Percentiles rank a stretch among this genome's conserved stretches.
Conservation (phyloP, 2,888 invertebrate species). For the Coelinius sp. region DNA sequence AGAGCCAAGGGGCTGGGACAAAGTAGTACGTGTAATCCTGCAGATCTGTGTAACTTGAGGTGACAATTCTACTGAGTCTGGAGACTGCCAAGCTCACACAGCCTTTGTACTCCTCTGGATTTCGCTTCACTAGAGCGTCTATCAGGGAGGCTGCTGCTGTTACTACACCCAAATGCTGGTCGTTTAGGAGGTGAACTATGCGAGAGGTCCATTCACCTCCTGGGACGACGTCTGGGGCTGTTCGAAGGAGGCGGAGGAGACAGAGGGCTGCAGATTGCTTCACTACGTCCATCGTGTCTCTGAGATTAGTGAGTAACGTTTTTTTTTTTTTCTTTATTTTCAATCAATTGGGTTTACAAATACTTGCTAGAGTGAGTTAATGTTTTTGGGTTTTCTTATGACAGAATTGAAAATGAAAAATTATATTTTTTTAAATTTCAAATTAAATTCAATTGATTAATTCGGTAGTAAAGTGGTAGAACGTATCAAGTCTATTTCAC, state of each 20-base stretch:
- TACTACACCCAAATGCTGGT: constrained; percentile 99
- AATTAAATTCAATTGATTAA: no score
- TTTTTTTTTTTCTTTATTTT: no score
- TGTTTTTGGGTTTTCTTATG: no score
- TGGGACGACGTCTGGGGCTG: constrained; percentile 95
- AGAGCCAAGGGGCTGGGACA: constrained; percentile 99
- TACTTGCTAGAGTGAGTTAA: no score
- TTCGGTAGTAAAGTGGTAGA: no score
- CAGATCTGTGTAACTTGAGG: constrained; percentile 98
- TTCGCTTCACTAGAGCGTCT: constrained; percentile 97
- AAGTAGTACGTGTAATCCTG: constrained; percentile 99
- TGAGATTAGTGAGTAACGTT: constrained; percentile 62
- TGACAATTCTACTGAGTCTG: constrained; percentile 96
- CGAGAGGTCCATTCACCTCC: constrained; percentile 99
- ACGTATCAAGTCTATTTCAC: no score
- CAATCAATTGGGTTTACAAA: no score
- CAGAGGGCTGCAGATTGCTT: constrained; percentile 99
- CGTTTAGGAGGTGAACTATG: constrained; percentile 98
- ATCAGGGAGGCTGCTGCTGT: constrained; percentile 98
- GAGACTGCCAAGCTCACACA: constrained; percentile 99
- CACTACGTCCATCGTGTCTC: constrained; percentile 99
- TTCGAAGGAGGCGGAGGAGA: constrained; percentile 91
- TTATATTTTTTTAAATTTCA: no score
- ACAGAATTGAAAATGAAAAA: no score
- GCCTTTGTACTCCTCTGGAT: constrained; percentile 99